Evolutionary conservation across 2,797 vertebrate genomes (phyloP).

Genomic region (Halcyon smyrnensis): DNA sequence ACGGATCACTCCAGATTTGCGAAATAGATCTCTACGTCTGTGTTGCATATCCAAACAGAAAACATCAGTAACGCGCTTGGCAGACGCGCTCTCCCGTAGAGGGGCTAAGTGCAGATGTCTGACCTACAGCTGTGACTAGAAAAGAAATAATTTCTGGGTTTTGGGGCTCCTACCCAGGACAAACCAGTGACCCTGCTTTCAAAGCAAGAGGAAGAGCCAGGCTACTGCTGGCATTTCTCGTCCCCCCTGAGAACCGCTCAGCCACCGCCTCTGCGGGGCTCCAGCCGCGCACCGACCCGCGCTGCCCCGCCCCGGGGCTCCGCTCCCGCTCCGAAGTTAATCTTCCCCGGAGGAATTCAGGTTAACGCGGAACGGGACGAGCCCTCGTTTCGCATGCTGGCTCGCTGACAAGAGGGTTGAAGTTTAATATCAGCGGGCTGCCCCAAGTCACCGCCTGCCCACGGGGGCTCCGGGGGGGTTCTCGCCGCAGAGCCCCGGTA

Average conservation of each 20-base stretch:
- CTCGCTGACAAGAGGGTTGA: neutral
- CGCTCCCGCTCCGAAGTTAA: neutral
- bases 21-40: accelerated
- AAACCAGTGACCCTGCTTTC: neutral
- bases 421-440: neutral
- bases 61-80: neutral
- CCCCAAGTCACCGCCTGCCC: neutral
- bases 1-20: neutral
- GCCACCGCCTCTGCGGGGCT: neutral
- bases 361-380: neutral
- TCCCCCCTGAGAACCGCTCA: neutral
- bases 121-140: neutral
- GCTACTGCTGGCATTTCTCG: neutral
- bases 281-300: neutral
- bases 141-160: neutral
- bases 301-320: neutral
- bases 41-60: neutral
- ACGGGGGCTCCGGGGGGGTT: neutral
- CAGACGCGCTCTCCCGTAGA: neutral
- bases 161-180: neutral
- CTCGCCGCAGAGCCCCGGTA: neutral
- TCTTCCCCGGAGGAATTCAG: neutral
- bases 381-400: neutral
- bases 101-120: neutral
- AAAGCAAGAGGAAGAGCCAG: neutral